Evolutionary conservation across 2,888 invertebrate species (phyloP).

Genomic region (Leptinotarsa tumamoca): DNA sequence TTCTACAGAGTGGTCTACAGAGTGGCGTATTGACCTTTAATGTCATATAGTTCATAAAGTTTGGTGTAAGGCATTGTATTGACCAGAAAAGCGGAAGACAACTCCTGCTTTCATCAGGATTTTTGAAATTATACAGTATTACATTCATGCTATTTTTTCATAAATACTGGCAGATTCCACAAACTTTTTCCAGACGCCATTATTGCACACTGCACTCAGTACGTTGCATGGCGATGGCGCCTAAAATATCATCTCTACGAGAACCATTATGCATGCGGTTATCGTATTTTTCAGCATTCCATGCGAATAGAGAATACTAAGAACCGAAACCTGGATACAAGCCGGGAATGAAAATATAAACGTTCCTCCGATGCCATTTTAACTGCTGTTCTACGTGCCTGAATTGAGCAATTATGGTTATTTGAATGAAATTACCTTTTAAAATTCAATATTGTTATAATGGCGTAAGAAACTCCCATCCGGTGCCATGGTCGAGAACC

Average conservation of each 20-base stretch:
- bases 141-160: too few relatives aligned
- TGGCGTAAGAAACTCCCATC: slow-evolving; percentile 18
- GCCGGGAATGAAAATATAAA: slow-evolving; percentile 4
- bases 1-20: too few relatives aligned
- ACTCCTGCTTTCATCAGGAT: too few relatives aligned
- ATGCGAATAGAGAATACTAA: slow-evolving; percentile 12
- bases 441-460: slow-evolving; percentile 28
- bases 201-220: slow-evolving; percentile 1
- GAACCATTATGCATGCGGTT: slow-evolving; percentile 10
- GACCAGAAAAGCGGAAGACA: too few relatives aligned
- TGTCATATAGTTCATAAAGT: too few relatives aligned
- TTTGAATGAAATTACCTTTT: slow-evolving; percentile 30
- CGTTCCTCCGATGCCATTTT: slow-evolving; percentile 20
- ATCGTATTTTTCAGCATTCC: neutral
- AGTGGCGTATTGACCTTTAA: too few relatives aligned
- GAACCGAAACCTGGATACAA: slow-evolving; percentile 8
- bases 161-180: neutral
- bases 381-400: slow-evolving; percentile 23
- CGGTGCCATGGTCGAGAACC: slow-evolving; percentile 19
- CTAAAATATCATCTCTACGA: slow-evolving; percentile 5
- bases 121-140: too few relatives aligned
- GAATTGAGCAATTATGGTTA: slow-evolving; percentile 26
- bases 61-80: too few relatives aligned
- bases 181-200: neutral
- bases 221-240: slow-evolving; percentile 12